phyloP scores from a whole-genome alignment of 2,113 vertebrate genomes.

The Pelecanus crispus region DNA sequence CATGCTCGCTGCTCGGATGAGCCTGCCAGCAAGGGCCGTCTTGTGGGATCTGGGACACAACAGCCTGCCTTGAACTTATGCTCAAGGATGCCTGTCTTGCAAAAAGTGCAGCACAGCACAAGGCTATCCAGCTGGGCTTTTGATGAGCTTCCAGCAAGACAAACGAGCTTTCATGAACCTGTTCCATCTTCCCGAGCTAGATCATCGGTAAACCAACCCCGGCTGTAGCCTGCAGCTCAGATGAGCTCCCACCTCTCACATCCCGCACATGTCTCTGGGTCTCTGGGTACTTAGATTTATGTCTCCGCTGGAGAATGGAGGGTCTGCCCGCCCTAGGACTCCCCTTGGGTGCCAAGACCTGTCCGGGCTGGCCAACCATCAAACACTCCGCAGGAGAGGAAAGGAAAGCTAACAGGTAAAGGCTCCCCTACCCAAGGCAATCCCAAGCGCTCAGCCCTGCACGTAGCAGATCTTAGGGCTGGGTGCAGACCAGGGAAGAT shows the following conservation, averaged over 20 bases:
- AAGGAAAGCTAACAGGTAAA: background rate
- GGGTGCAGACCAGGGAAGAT: background rate
- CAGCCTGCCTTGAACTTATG: background rate
- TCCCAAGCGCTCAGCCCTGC: background rate
- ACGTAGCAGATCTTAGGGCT: fast-evolving
- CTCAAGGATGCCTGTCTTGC: background rate
- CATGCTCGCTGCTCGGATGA: background rate
- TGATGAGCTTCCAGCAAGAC: background rate
- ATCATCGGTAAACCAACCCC: background rate
- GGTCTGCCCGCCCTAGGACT: background rate
- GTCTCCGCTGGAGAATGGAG: background rate
- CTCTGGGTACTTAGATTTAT: background rate
- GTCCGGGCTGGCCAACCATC: background rate
- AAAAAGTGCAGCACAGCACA: background rate
- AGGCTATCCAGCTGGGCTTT: background rate
- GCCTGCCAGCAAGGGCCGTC: background rate
- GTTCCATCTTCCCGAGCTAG: background rate
- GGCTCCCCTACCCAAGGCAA: background rate
- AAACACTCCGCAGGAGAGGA: background rate
- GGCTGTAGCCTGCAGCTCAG: background rate
- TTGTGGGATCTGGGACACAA: fast-evolving
- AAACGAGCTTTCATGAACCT: background rate
- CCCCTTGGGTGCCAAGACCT: background rate
- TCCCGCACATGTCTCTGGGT: fast-evolving
- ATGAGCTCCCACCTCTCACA: background rate